These are phyloP conservation scores for Brenthis ino DNA, from an alignment of 2,888 invertebrate genomes.

Conservation along the genomic window DNA sequence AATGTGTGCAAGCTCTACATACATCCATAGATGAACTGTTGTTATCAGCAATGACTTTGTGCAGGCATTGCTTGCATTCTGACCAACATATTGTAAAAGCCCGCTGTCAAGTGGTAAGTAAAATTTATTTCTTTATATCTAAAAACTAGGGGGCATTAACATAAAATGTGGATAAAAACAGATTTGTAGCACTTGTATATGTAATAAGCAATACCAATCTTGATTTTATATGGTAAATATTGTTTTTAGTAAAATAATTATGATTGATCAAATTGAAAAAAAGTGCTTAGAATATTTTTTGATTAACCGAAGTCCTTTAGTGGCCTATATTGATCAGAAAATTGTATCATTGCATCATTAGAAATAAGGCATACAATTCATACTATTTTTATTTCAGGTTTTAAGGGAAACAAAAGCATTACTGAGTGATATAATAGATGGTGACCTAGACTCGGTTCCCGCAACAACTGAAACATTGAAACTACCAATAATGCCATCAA, in stretches of 20 bases:
- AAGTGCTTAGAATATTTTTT: too few species aligned
- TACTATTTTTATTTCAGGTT: conserved; percentile 62
- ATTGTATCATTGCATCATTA: background rate
- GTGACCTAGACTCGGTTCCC: conserved; percentile 73
- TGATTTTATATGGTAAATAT: too few species aligned
- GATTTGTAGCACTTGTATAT: background rate
- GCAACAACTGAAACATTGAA: conserved; percentile 60
- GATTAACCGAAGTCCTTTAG: too few species aligned
- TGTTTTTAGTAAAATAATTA: too few species aligned
- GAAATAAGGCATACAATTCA: background rate
- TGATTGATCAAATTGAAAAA: too few species aligned
- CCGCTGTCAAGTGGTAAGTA: conserved; percentile 78
- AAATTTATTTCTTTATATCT: background rate
- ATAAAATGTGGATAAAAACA: background rate
- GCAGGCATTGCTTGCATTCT: conserved; percentile 62
- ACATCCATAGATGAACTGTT: conserved; percentile 69
- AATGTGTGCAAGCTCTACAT: conserved; percentile 62
- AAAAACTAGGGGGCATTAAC: background rate
- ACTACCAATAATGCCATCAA: conserved; percentile 70
- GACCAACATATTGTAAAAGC: conserved; percentile 78
- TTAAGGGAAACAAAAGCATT: conserved; percentile 77
- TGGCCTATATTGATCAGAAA: too few species aligned
- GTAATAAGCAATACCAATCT: too few species aligned
- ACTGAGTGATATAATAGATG: conserved; percentile 65
- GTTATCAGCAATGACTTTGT: conserved; percentile 72